phyloP scores from a whole-genome alignment of 2,113 vertebrate species.

The Bettongia penicillata region DNA sequence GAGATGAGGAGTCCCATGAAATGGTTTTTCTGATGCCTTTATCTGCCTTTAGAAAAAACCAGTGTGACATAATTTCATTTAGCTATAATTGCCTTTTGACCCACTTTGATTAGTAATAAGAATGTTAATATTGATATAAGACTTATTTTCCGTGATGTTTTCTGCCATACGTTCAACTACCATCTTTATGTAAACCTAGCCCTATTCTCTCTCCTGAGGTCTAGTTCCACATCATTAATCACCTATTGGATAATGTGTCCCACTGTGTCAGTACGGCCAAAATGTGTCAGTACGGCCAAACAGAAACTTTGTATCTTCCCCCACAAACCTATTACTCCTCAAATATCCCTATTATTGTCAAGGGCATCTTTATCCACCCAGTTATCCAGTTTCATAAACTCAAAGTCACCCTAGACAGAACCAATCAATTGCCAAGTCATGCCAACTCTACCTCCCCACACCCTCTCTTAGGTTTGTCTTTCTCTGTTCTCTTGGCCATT shows the following conservation, averaged over 20 bases:
- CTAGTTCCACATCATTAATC: background rate
- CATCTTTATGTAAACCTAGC: background rate
- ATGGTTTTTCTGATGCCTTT: background rate
- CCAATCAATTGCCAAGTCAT: background rate
- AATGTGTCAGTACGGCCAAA: background rate
- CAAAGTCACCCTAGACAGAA: background rate
- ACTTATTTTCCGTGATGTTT: background rate
- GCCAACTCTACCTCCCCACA: background rate
- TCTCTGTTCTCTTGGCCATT: background rate
- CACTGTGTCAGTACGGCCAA: background rate
- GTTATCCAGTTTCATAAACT: background rate
- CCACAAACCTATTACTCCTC: background rate
- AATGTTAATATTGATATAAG: background rate
- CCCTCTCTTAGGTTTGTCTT: background rate
- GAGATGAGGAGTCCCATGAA: background rate
- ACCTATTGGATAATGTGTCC: background rate
- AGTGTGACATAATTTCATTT: background rate
- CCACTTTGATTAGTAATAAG: background rate
- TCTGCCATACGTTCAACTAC: background rate
- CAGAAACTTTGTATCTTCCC: background rate
- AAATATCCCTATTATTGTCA: background rate
- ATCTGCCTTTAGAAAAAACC: background rate
- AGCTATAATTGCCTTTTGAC: background rate
- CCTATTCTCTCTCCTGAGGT: background rate
- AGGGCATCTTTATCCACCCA: background rate